Evolutionary conservation across 2,797 vertebrate genomes (phyloP).

Genomic region (Artibeus lituratus): DNA sequence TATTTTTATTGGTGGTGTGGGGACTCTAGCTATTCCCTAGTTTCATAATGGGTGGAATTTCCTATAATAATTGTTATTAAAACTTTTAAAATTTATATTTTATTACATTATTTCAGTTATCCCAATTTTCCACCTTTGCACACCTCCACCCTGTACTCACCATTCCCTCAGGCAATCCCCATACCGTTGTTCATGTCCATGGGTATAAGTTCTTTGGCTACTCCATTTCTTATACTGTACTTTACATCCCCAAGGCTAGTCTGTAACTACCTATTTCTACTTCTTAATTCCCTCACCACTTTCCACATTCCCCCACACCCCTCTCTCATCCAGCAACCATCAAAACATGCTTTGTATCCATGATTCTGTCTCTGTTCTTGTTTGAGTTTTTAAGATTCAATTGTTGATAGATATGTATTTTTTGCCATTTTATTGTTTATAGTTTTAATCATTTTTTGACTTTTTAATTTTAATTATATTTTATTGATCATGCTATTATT

Average conservation of each 20-base stretch:
- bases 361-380: background rate
- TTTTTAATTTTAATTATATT: no score
- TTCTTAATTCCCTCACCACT: background rate
- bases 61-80: background rate
- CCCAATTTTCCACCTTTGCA: background rate
- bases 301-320: background rate
- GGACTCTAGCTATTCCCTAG: background rate
- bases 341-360: background rate
- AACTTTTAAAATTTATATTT: background rate
- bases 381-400: background rate
- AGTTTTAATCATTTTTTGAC: no score
- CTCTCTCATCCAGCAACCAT: background rate
- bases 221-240: background rate
- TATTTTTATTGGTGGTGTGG: background rate
- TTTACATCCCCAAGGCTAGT: background rate
- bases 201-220: background rate
- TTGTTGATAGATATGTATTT: no score
- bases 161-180: background rate
- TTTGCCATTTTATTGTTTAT: no score
- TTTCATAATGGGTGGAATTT: background rate
- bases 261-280: background rate
- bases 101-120: background rate
- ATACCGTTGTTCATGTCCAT: background rate
- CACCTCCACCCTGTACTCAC: background rate
- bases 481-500: no score